Percentiles rank a stretch among this genome's conserved stretches.
Conservation (phyloP, 2,113 vertebrate species). For the Cyanoderma ruficeps region DNA sequence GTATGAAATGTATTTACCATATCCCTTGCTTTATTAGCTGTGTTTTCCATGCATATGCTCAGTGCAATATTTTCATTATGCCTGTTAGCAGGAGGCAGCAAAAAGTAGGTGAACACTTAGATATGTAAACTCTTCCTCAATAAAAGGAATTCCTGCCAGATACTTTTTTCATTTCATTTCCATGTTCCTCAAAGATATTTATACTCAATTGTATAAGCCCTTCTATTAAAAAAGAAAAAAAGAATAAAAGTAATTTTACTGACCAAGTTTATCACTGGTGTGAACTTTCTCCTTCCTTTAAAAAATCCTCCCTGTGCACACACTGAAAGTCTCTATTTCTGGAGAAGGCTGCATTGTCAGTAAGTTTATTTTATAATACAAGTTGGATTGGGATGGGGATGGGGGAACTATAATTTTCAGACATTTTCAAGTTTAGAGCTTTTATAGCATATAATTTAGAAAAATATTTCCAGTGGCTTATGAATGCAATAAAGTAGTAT, state of each 20-base stretch:
- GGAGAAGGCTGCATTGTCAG: neutral
- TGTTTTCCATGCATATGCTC: constrained; percentile 71
- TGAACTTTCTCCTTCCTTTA: constrained; percentile 28
- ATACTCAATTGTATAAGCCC: constrained; percentile 39
- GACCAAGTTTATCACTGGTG: constrained; percentile 17
- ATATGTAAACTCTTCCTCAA: constrained; percentile 69
- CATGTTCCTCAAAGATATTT: constrained; percentile 17
- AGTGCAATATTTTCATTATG: constrained; percentile 72
- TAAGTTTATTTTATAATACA: neutral
- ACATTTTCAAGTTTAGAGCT: constrained; percentile 31
- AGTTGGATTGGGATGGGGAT: neutral
- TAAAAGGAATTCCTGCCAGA: constrained; percentile 70
- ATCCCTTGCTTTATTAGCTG: constrained; percentile 67
- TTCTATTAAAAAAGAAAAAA: neutral
- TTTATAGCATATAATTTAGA: constrained; percentile 22
- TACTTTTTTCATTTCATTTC: constrained; percentile 59
- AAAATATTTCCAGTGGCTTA: constrained; percentile 54
- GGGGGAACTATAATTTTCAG: neutral
- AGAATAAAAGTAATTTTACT: constrained; percentile 58
- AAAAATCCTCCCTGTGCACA: neutral
- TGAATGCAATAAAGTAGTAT: constrained; percentile 35
- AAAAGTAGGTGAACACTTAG: constrained; percentile 63
- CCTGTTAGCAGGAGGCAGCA: constrained; percentile 57
- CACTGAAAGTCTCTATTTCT: neutral
- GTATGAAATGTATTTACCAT: constrained; percentile 63